Conservation (phyloP, 2,888 invertebrate species). For the Lucinisca nassula region DNA sequence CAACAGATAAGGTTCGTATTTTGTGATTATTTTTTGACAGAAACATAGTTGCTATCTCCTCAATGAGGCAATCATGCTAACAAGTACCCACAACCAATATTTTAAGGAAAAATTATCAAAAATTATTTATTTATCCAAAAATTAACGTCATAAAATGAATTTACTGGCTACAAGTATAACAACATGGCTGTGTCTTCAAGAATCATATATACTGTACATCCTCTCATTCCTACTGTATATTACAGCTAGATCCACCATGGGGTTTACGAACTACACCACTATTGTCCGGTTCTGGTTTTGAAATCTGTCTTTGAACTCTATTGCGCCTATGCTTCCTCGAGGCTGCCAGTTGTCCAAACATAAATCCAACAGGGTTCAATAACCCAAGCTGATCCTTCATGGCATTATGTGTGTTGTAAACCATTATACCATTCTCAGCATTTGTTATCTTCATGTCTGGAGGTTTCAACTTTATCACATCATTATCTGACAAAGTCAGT, state of each 20-base stretch:
- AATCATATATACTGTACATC: too few relatives aligned
- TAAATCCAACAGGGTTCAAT: constrained; percentile 67
- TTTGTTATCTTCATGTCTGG: neutral
- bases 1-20: too few relatives aligned
- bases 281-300: neutral
- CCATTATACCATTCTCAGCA: neutral
- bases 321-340: constrained; percentile 59
- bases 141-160: too few relatives aligned
- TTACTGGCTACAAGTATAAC: too few relatives aligned
- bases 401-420: constrained; percentile 64
- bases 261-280: neutral
- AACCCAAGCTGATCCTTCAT: constrained; percentile 68
- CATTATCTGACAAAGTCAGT: constrained; percentile 38
- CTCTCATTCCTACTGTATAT: too few relatives aligned
- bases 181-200: too few relatives aligned
- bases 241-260: neutral
- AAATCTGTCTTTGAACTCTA: constrained; percentile 14
- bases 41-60: too few relatives aligned
- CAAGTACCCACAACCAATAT: too few relatives aligned
- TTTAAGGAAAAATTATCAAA: too few relatives aligned
- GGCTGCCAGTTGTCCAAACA: constrained; percentile 53
- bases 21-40: too few relatives aligned
- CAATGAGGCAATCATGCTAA: too few relatives aligned
- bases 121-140: too few relatives aligned
- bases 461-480: constrained; percentile 32